Conservation (phyloP, 2,113 vertebrate species). For the Aplodontia rufa region DNA sequence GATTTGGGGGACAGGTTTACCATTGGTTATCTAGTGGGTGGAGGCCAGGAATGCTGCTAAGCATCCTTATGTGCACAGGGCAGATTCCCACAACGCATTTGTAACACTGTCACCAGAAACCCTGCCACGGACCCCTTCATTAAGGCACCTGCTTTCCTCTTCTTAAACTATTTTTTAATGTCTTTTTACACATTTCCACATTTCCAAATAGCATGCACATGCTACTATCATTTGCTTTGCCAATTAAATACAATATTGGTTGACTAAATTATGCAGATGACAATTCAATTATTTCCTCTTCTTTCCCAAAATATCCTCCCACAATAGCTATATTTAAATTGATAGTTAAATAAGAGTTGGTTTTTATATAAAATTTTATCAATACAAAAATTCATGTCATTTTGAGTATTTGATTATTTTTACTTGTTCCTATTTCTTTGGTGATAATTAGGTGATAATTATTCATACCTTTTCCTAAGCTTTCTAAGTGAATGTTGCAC, state of each 20-base stretch:
- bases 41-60: not conserved
- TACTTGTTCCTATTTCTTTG: not conserved
- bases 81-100: not conserved
- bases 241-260: not conserved
- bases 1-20: not conserved
- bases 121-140: not conserved
- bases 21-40: too few relatives aligned
- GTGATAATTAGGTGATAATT: not conserved
- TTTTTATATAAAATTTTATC: not conserved
- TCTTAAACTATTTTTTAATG: not conserved
- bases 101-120: not conserved
- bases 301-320: not conserved
- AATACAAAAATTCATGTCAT: not conserved
- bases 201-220: not conserved
- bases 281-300: not conserved
- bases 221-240: not conserved
- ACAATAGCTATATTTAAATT: not conserved
- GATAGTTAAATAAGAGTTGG: not conserved
- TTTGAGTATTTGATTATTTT: not conserved
- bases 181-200: not conserved
- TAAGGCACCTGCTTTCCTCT: not conserved
- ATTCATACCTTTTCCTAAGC: not conserved
- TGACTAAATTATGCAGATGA: not conserved
- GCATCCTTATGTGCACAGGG: not conserved
- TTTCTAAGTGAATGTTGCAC: not conserved